These are phyloP conservation scores for Orgyia antiqua DNA, from an alignment of 2,888 invertebrate species.

Conservation along the genomic window DNA sequence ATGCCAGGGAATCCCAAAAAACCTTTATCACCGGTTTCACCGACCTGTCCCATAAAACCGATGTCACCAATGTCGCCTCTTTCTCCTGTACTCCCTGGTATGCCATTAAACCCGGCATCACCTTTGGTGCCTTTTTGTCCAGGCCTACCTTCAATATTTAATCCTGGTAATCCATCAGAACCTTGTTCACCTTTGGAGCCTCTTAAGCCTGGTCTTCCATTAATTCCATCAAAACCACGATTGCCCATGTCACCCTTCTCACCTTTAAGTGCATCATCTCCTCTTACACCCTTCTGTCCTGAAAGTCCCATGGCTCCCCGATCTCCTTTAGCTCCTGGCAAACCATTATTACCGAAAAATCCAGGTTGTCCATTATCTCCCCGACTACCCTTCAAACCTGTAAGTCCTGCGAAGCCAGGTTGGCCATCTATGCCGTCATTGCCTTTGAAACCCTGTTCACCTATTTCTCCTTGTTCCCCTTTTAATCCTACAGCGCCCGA, in stretches of 20 bases:
- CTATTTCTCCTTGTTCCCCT: conserved; percentile 82
- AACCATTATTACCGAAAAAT: conserved; percentile 41
- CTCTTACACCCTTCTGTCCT: conserved; percentile 77
- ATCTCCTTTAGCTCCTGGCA: conserved; percentile 58
- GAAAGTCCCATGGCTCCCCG: conserved; percentile 71
- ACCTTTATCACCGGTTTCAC: conserved; percentile 76
- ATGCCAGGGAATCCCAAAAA: conserved; percentile 74
- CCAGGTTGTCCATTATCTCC: conserved; percentile 44
- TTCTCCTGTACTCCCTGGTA: conserved; percentile 53
- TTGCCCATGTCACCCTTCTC: conserved; percentile 73
- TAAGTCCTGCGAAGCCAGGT: conserved; percentile 32
- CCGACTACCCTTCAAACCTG: conserved; percentile 40
- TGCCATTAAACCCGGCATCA: conserved; percentile 76
- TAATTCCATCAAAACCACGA: conserved; percentile 63
- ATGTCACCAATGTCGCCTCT: conserved; percentile 80
- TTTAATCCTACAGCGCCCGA: conserved; percentile 49
- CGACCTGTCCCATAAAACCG: conserved; percentile 75
- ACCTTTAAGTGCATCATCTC: conserved; percentile 80
- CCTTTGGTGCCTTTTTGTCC: conserved; percentile 59
- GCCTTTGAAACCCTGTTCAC: conserved; percentile 79
- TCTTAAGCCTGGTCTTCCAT: conserved; percentile 52
- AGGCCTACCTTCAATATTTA: conserved; percentile 44
- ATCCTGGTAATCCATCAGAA: conserved; percentile 71
- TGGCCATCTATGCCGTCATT: conserved; percentile 60
- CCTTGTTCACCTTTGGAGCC: conserved; percentile 24